Base-by-base conservation (phyloP, 2,888 invertebrate genomes). In the Dendrolimus pini region DNA sequence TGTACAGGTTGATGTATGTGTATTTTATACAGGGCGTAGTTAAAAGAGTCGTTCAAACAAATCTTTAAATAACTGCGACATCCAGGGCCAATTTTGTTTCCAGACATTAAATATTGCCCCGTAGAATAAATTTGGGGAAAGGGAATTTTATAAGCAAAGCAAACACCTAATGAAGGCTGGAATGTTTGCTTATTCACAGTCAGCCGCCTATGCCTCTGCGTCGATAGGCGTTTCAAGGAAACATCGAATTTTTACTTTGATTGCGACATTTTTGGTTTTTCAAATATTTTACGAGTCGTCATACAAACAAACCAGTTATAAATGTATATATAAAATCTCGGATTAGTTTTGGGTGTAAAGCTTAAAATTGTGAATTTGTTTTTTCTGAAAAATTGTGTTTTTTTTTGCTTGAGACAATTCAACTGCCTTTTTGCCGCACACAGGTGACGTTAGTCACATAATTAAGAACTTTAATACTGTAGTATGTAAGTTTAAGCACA, bases 81-180 rank as follows among this genome's bases (percentile, higher is more conserved):
- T 47, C 12, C 12, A 47, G 2, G 12, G 47, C 47, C 9, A 47
- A 47, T 10, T 47, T 47, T 47, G 9, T 9, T 47, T 47, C 47
- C 47, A 47, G 47, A 47, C 1, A 47, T 47, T 47, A 47, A 47
- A 47, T 47, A 47, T 47, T 12, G 7, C 47, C 47, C 3, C 47
- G 2, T 47, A 47, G 47, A 47, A 47, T 47, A 12, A 47, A 47
- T 2, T 9, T 47, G 47, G 12, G 7, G 47, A 47, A 59, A 14
- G 55, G 55, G 55, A 76, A 80, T 79, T 84, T 83, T 82, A 83
- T 81, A 69, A 78, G 79, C 75, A 77, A 66, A 66, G 83, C 79
- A 89, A 88, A 89, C 80, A 89, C 69, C 78, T 88, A 87, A 89
- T 87, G 89, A 89, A 76, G 71, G 72, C 70, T 68, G 77, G 79